Conservation (phyloP, 2,113 vertebrate genomes). For the Siniperca knerii region DNA sequence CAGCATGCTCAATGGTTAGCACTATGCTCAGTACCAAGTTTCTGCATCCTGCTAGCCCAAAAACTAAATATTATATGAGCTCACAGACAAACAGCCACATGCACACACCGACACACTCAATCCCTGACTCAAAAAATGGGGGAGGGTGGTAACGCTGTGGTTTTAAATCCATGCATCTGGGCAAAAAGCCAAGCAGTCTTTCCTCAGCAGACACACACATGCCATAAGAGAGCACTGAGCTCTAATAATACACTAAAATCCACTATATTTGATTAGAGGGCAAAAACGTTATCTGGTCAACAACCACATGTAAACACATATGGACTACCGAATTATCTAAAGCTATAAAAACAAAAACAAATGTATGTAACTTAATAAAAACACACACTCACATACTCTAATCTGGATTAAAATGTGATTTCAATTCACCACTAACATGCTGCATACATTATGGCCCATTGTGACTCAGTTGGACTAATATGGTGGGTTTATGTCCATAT, state of each 20-base stretch:
- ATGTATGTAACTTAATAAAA: slow-evolving; percentile 45
- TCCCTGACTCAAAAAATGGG: slow-evolving; percentile 33
- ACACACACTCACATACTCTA: slow-evolving; percentile 21
- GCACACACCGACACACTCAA: slow-evolving; percentile 20
- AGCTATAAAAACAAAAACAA: slow-evolving; percentile 41
- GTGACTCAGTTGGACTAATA: slow-evolving; percentile 42
- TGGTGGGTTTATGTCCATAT: slow-evolving; percentile 48
- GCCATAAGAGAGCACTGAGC: slow-evolving; percentile 54
- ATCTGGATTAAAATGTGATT: slow-evolving; percentile 65
- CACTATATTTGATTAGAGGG: slow-evolving; percentile 73
- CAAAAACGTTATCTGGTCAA: slow-evolving; percentile 57
- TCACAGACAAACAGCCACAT: slow-evolving; percentile 27
- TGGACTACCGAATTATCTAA: slow-evolving; percentile 42
- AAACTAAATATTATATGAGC: slow-evolving; percentile 20
- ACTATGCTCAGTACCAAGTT: not conserved
- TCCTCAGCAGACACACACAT: slow-evolving; percentile 73
- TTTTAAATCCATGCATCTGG: slow-evolving; percentile 80
- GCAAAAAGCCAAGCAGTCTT: slow-evolving; percentile 76
- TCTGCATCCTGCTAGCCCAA: not conserved
- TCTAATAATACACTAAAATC: slow-evolving; percentile 68
- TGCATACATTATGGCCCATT: slow-evolving; percentile 49
- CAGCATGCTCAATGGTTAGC: not conserved
- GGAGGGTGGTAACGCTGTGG: slow-evolving; percentile 32
- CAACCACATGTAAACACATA: slow-evolving; percentile 50
- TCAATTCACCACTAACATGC: slow-evolving; percentile 22